Conservation (phyloP, 23 tunicate genomes). For the Halocynthia roretzi region DNA sequence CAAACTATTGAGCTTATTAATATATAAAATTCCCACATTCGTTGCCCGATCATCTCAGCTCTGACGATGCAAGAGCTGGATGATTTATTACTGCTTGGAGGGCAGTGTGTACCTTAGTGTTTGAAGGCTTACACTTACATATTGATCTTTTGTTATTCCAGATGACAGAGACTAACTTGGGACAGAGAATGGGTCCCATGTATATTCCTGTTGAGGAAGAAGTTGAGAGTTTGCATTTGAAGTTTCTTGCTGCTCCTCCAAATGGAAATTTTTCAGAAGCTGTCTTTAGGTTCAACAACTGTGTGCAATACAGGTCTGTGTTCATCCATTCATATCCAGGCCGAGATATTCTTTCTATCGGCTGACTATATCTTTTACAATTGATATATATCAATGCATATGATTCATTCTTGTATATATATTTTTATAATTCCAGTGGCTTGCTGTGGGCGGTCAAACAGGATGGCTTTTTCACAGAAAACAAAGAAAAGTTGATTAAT, state of each 20-base stretch:
- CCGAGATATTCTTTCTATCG: no score
- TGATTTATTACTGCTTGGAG: no score
- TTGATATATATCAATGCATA: background rate
- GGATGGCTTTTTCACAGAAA: constrained; percentile 93
- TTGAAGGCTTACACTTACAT: background rate
- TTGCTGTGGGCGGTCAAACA: constrained; percentile 93
- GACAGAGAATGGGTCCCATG: constrained; percentile 74
- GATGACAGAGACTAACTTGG: constrained; percentile 70
- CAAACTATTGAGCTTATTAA: no score
- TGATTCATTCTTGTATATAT: background rate
- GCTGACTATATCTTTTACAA: no score
- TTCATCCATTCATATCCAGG: no score
- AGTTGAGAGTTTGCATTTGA: constrained; percentile 83
- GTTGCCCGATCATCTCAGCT: no score
- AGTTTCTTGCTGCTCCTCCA: constrained; percentile 72
- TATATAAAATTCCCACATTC: no score
- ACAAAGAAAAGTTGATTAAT: constrained; percentile 93
- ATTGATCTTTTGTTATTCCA: background rate
- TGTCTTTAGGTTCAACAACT: constrained; percentile 73
- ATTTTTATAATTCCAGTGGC: constrained; percentile 39
- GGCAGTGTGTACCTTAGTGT: no score
- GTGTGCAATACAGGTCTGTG: constrained; percentile 78
- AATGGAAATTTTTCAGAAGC: constrained; percentile 80
- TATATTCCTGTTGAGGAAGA: constrained; percentile 80
- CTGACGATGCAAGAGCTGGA: no score